Conservation (phyloP, 2,113 vertebrate species). For the Daboia siamensis region DNA sequence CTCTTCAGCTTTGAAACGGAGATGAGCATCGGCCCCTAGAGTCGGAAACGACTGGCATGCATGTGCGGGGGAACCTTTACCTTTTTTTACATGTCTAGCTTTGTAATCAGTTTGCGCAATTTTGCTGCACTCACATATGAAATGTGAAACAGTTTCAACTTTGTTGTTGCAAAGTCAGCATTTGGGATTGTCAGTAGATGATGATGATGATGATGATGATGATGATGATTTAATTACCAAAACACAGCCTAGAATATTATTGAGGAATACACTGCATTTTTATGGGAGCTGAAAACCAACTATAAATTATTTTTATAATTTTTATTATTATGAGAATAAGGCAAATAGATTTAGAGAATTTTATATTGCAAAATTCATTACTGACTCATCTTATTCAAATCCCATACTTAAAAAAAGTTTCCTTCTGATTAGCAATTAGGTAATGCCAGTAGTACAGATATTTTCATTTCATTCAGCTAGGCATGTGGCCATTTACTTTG, state of each 20-base stretch:
- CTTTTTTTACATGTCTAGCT: too few relatives aligned
- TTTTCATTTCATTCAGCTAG: not conserved
- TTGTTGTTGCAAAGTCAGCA: too few relatives aligned
- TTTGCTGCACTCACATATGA: too few relatives aligned
- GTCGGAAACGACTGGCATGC: too few relatives aligned
- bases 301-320: not conserved
- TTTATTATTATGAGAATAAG: not conserved
- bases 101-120: too few relatives aligned
- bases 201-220: too few relatives aligned
- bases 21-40: too few relatives aligned
- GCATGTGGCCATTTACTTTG: not conserved
- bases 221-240: not conserved
- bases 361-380: not conserved
- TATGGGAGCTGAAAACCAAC: not conserved
- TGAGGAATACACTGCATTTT: not conserved
- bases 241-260: not conserved
- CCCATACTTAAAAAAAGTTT: not conserved
- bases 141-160: too few relatives aligned
- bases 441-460: not conserved
- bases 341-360: not conserved
- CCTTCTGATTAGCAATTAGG: not conserved
- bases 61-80: too few relatives aligned
- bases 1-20: too few relatives aligned
- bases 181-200: too few relatives aligned
- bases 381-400: not conserved